These are phyloP conservation scores for Drosophila gaucha DNA, from an alignment of 2,888 invertebrate species.

Conservation along the genomic window DNA sequence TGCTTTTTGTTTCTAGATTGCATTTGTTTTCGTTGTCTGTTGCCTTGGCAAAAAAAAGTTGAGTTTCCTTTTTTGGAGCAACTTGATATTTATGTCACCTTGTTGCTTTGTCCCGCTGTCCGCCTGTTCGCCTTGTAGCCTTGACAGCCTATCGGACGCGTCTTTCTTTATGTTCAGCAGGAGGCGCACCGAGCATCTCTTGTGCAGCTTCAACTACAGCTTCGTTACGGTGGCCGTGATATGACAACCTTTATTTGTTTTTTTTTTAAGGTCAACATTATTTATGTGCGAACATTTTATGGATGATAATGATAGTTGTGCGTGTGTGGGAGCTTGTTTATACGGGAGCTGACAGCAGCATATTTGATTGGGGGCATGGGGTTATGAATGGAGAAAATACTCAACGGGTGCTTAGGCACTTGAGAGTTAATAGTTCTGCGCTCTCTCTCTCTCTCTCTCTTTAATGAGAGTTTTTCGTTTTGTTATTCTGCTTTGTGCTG, in stretches of 20 bases:
- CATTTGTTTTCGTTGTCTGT: constrained; percentile 7
- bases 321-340: constrained; percentile 19
- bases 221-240: constrained; percentile 49
- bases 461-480: neutral
- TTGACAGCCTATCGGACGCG: constrained; percentile 47
- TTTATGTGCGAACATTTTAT: constrained; percentile 68
- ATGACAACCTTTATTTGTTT: constrained; percentile 55
- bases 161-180: constrained; percentile 12
- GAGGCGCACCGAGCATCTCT: constrained; percentile 7
- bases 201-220: constrained; percentile 13
- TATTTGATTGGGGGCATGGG: constrained; percentile 13
- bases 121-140: constrained; percentile 42
- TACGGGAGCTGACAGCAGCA: constrained; percentile 10
- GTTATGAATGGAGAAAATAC: constrained; percentile 4
- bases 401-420: neutral
- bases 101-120: constrained; percentile 42
- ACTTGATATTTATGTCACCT: constrained; percentile 77
- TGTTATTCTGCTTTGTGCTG: neutral
- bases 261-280: constrained; percentile 71
- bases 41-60: constrained; percentile 45
- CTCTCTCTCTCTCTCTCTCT: neutral
- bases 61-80: constrained; percentile 67
- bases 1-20: neutral
- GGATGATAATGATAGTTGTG: constrained; percentile 17
- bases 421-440: neutral